Evolutionary conservation across 1,140 invertebrate species (phyloP), one percentile per base, ranked within the genome.

Genomic region (Panonychus citri): DNA sequence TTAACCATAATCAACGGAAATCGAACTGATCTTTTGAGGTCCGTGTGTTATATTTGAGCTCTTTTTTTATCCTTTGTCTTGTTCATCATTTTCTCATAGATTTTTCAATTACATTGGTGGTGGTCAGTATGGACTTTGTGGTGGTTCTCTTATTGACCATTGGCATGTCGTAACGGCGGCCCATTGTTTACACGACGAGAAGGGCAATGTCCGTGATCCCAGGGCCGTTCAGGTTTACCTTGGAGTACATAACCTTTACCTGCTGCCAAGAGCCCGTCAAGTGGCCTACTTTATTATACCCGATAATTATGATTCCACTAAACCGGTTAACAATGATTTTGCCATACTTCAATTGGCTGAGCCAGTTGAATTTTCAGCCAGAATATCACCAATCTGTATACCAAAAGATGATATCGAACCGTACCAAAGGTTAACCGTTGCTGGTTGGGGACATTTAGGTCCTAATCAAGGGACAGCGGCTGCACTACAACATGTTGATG

Each of bases 291-390:
- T 52, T 37, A 30, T 52, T 15, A 52, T 52, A 2, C 50, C 26
- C n/a, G 26, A 27, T 19, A 25, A 52, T 27, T 52, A 52, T 37
- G 50, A 52, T 52, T 24, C 50, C 10, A 13, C 50, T 52, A 37
- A 52, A n/a, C 50, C 50, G 26, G 50, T 46, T 46, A 52, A 37
- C 15, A 52, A 52, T 52, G 50, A 52, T 25, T 30, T 52, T 37
- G 50, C 50, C 50, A 52, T 52, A 52, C 50, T 52, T 52, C 26
- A 30, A 27, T 37, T 52, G 26, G 50, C 26, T 27, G 30, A 52
- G 25, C 26, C 26, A 37, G 50, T 37, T 27, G 26, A 27, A 25
- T 52, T 52, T 37, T 30, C 50, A 21, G 17, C 15, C 30, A 30
- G 15, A 52, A 37, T 52, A 30, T 30, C 26, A 0, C 50, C 50